These are phyloP conservation scores for Eleutherodactylus coqui DNA, from an alignment of 2,797 vertebrate genomes.

Conservation along the genomic window DNA sequence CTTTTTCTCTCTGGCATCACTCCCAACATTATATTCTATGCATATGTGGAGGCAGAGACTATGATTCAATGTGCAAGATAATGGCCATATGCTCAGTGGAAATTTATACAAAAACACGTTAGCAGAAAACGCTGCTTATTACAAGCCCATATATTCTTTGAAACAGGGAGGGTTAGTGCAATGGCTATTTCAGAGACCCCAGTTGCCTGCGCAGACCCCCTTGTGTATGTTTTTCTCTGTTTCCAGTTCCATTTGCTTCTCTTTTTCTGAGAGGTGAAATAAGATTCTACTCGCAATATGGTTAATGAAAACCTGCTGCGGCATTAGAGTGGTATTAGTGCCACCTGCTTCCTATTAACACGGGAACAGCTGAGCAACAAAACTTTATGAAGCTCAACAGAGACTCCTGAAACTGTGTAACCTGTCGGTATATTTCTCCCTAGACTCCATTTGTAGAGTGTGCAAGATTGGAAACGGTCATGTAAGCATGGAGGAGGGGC, in stretches of 20 bases:
- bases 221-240: conserved; percentile 6
- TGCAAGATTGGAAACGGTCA: conserved; percentile 37
- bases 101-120: conserved; percentile 5
- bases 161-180: not conserved
- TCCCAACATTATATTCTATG: not conserved
- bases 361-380: conserved; percentile 58
- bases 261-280: conserved; percentile 41
- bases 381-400: conserved; percentile 59
- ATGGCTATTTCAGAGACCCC: conserved; percentile 24
- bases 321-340: conserved; percentile 55
- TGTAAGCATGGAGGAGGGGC: not conserved
- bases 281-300: conserved; percentile 30
- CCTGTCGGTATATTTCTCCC: conserved; percentile 49
- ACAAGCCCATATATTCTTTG: not conserved
- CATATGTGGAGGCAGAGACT: not conserved
- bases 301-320: conserved; percentile 51
- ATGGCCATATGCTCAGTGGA: not conserved
- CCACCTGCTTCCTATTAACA: conserved; percentile 59
- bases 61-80: not conserved
- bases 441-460: conserved; percentile 51
- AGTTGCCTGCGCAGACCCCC: not conserved
- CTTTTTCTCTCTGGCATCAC: too few species aligned
- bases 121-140: not conserved
- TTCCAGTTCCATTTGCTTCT: conserved; percentile 21
- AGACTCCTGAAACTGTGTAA: conserved; percentile 57